Evolutionary conservation across 1,140 invertebrate genomes (phyloP), one percentile per base, ranked within the genome.

Genomic region (Atta cephalotes): DNA sequence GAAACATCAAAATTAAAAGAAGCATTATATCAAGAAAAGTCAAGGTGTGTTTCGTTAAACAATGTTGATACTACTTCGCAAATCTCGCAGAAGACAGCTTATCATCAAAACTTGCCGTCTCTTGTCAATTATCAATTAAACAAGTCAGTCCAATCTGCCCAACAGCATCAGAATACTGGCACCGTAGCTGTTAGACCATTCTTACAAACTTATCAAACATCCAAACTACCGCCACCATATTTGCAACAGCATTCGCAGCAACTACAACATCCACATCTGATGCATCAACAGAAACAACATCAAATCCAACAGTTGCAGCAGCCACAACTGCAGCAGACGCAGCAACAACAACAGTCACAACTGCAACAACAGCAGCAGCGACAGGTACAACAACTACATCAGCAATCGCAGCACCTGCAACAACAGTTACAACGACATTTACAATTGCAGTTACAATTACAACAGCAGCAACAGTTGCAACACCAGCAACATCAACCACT

Each of bases 41-140:
- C n/a, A 0, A 16, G 18, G 3, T 10, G 7, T 35, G 14, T 6
- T 3, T 21, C 12, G 4, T 31, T 35, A 28, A 70, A 53, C 14
- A 70, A 80, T 12, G 1, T 49, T 3, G 25, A 0, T 39, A 14
- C 28, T 62, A n/a, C 39, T 9, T 12, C 7, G 6, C 80, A 16
- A 14, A 31, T 3, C 1, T 4, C 7, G 18, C 80, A 31, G 7
- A 35, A 3, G 18, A 6, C 62, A 0, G 49, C 25, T 0, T 74
- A 79, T 12, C 82, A 86, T 71, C 77, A 70, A 31, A 89, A 86
- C 10, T 86, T 89, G 6, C 68, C 88, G 3, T 0, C 68, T 56
- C 45, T 31, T 3, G 9, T 81, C 21, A 51, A 1, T 12, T 21
- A 58, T n/a, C 3, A 66, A 6, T 21, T 66, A 66, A 56, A 18